A percentile compares a stretch with the other conserved stretches of the same genome.
phyloP scores from a whole-genome alignment of 2,888 invertebrate genomes.

The Calliphora vomitoria region DNA sequence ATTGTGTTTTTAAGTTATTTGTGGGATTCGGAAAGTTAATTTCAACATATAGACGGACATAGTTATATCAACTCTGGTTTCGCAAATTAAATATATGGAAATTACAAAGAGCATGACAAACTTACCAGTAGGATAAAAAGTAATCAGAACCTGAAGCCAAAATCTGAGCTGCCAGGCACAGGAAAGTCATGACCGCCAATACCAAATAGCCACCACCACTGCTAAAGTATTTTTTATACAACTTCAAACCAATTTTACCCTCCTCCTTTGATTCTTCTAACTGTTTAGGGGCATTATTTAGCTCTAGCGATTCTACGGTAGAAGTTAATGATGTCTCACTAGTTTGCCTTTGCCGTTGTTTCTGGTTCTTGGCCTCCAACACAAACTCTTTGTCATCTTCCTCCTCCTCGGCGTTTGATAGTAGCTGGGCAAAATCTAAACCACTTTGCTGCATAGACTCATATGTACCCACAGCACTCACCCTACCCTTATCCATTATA shows the following conservation, averaged over 20 bases:
- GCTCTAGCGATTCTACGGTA: conserved; percentile 84
- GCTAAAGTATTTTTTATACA: conserved; percentile 89
- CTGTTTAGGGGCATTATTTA: conserved; percentile 83
- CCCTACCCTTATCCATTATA: conserved; percentile 83
- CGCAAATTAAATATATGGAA: too few species aligned
- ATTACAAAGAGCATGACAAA: not conserved
- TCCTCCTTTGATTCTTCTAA: conserved; percentile 87
- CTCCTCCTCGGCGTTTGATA: conserved; percentile 86
- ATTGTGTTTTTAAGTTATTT: too few species aligned
- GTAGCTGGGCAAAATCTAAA: conserved; percentile 90
- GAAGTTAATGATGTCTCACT: conserved; percentile 85
- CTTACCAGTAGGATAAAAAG: conserved; percentile 90
- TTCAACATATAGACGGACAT: too few species aligned
- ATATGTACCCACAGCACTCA: conserved; percentile 88
- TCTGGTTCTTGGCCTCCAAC: conserved; percentile 67
- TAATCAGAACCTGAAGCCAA: conserved; percentile 91
- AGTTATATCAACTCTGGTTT: too few species aligned
- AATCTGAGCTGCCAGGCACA: conserved; percentile 88
- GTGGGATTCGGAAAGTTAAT: too few species aligned
- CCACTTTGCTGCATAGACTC: conserved; percentile 90
- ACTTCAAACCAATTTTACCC: conserved; percentile 87
- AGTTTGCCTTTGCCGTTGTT: conserved; percentile 80
- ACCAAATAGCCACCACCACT: conserved; percentile 89
- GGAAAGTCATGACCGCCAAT: conserved; percentile 86
- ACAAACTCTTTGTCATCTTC: conserved; percentile 77